Base-by-base conservation (phyloP, 2,888 invertebrate species). In the Coenonympha arcania region DNA sequence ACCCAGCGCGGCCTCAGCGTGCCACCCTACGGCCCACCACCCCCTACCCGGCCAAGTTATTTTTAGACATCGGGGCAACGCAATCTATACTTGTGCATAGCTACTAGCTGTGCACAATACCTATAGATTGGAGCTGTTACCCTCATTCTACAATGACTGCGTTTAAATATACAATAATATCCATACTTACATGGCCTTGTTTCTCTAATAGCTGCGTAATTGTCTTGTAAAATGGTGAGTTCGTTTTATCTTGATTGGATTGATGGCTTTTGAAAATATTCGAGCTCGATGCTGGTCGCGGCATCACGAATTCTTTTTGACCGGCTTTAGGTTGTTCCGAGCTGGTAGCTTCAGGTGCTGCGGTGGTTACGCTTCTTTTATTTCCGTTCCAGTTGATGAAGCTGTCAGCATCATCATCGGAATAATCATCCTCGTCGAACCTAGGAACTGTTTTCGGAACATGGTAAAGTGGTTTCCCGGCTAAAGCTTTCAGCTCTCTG, bases 241-340 rank as follows among this genome's bases (percentile, higher is more conserved):
- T 73, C 48, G 68, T 68, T 54, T 76, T 76, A 15, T 70, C 67
- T 49, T 76, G 69, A 19, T 63, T 63, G 9, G 67, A 62, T 48
- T 73, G 70, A 50, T 72, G 66, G 34, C 63, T 69, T 19, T 63
- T 81, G 59, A 81, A 81, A 49, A 85, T 71, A 1, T 80, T 78
- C 4, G 51, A 31, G 28, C 61, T 66, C 33, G 88, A 88, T 19
- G 88, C 86, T 4, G 91, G 91, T 55, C 90, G 79, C 50, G 89
- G 87, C 63, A 91, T 73, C 8, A 90, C 89, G 40, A 90, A 87
- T 71, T 92, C 91, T 60, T 90, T 90, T 63, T 92, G 90, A 1
- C 90, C 91, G 16, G 61, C 61, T 44, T 66, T 68, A 2, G 71
- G 63, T 9, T 60, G 52, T 9, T 59, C 55, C 2, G 75, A 70